Evolutionary conservation across 2,113 vertebrate genomes (phyloP).

Genomic region (Smithornis capensis): DNA sequence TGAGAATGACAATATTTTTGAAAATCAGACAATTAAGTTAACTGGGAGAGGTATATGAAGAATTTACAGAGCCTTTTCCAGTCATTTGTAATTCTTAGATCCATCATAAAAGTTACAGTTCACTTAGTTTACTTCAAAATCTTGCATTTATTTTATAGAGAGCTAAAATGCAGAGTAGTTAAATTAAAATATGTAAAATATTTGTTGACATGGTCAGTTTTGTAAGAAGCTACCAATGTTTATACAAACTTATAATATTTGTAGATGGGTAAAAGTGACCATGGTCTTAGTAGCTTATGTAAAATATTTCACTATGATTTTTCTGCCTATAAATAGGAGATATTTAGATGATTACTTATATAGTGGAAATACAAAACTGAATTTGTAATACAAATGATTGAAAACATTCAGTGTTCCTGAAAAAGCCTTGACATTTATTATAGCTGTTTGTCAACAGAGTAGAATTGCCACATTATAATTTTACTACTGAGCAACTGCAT

Average conservation of each 20-base stretch:
- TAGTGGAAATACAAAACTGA: background rate
- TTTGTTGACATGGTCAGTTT: background rate
- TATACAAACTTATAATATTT: background rate
- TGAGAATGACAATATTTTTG: background rate
- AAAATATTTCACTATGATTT: background rate
- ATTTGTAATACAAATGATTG: background rate
- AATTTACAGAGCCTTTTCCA: background rate
- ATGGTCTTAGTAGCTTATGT: background rate
- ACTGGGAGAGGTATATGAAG: background rate
- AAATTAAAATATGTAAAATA: background rate
- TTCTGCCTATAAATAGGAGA: background rate
- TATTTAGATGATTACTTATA: background rate
- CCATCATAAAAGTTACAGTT: background rate
- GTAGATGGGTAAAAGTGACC: background rate
- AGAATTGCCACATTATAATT: background rate
- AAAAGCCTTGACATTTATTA: background rate
- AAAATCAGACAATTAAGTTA: background rate
- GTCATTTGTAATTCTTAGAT: background rate
- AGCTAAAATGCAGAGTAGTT: background rate
- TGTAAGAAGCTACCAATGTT: background rate
- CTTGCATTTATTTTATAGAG: background rate
- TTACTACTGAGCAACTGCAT: background rate
- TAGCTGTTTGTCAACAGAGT: background rate
- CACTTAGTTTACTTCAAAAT: background rate
- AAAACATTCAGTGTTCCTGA: background rate